Evolutionary conservation across 1,140 invertebrate species (phyloP), one percentile per base, ranked within the genome.

Genomic region (Dinoponera quadriceps): DNA sequence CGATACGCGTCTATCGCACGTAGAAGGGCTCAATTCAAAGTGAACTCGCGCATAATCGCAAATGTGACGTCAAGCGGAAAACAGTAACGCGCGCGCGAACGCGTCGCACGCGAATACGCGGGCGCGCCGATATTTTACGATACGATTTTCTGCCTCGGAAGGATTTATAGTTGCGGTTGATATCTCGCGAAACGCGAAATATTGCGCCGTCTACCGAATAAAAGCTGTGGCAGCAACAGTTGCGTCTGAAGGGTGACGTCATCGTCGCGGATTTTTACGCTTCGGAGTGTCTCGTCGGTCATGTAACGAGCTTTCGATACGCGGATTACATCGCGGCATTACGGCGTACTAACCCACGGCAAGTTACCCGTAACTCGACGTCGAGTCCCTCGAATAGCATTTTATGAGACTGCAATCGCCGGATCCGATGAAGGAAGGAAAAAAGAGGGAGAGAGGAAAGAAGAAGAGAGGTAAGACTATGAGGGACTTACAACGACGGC

Each of bases 171-270:
- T 22, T n/a, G 65, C 4, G 65, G 33, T 38, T 29, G 75, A 71
- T 71, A 80, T 69, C 75, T 59, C 38, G 51, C 33, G 65, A 80
- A 57, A 57, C 75, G 38, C 38, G 65, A 80, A 71, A 80, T 80
- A 80, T 80, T 44, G 38, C 63, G 49, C 33, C 63, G 20, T 68
- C 75, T 78, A 33, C 51, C 65, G 48, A 80, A 59, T 71, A 80
- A 71, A 80, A 80, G 49, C 49, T 16, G 20, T 20, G 44, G 18
- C 16, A 75, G 74, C 75, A 80, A 71, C 75, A 80, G 75, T 80
- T 80, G 75, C 75, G 33, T 71, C 51, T 80, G 75, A 80, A 71
- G 25, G 75, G 65, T 18, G 51, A 57, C 20, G 20, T 63, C 44
- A 38, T 3, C 27, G 9, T n/a, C 20, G 48, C 49, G 20, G 18